Evolutionary conservation across 1,140 invertebrate species (phyloP).

Genomic region (Sminthurinus signatus): DNA sequence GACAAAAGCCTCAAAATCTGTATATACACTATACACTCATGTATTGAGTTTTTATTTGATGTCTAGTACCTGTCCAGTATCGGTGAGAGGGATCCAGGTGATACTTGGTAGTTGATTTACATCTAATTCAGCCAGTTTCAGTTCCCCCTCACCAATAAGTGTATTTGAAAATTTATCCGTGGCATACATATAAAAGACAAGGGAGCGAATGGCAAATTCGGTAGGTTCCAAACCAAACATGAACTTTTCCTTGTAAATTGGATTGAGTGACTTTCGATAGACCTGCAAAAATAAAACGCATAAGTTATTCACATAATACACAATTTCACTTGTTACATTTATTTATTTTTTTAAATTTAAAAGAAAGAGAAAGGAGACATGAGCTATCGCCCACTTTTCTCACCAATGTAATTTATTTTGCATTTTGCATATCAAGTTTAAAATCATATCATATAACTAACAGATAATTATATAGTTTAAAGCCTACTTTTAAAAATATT

Average conservation of each 20-base stretch:
- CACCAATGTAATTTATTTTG: too few species aligned
- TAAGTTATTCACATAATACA: too few species aligned
- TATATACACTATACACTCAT: neutral
- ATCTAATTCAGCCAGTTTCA: constrained; percentile 56
- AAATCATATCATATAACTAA: too few species aligned
- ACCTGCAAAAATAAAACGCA: too few species aligned
- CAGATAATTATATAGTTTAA: too few species aligned
- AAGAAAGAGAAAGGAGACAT: too few species aligned
- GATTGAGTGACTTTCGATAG: constrained; percentile 58
- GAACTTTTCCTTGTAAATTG: constrained; percentile 67
- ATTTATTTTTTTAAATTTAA: too few species aligned
- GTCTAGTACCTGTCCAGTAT: constrained; percentile 53
- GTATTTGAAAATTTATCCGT: constrained; percentile 58
- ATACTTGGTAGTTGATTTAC: constrained; percentile 54
- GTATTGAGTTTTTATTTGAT: neutral
- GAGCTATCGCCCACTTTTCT: too few species aligned
- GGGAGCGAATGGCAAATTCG: constrained; percentile 50
- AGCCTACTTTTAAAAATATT: too few species aligned
- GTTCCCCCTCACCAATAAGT: constrained; percentile 58
- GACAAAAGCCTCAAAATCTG: neutral
- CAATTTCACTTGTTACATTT: too few species aligned
- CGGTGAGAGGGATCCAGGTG: constrained; percentile 58
- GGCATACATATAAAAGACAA: constrained; percentile 58
- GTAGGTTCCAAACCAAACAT: constrained; percentile 58
- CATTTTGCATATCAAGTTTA: too few species aligned